Evolutionary conservation across 2,888 invertebrate genomes (phyloP).

Genomic region (Netelia melanura): DNA sequence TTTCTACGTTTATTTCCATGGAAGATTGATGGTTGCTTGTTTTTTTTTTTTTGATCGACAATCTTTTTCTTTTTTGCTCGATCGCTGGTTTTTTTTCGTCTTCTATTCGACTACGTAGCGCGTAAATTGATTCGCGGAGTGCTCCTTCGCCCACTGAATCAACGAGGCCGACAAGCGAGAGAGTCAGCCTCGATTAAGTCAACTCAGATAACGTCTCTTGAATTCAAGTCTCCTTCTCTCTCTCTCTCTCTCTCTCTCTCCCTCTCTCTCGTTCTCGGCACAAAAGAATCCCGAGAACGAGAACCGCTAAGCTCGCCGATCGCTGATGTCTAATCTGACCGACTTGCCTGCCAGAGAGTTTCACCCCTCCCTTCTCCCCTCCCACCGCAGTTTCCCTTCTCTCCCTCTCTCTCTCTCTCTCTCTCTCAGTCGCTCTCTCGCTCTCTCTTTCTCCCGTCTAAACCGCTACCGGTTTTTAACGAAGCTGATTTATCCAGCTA

Average conservation of each 20-base stretch:
- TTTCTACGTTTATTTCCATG: neutral
- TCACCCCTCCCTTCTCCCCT: conserved; percentile 60
- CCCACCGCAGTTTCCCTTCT: conserved; percentile 26
- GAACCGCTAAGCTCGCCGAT: conserved; percentile 64
- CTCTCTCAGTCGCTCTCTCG: conserved; percentile 2
- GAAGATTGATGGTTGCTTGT: conserved; percentile 29
- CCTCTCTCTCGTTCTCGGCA: conserved; percentile 19
- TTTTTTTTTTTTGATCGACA: neutral
- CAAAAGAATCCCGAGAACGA: conserved; percentile 52
- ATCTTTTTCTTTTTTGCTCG: neutral
- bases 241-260: conserved; percentile 3
- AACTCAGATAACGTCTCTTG: conserved; percentile 43
- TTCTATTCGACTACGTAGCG: neutral
- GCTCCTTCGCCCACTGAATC: conserved; percentile 32
- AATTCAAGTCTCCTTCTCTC: neutral
- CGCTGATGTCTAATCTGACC: conserved; percentile 73
- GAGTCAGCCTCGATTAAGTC: conserved; percentile 44
- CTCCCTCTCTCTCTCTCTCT: no score
- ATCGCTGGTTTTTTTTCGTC: neutral
- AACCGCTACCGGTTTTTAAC: conserved; percentile 70
- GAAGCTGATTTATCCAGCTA: conserved; percentile 25
- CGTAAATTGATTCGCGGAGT: conserved; percentile 46
- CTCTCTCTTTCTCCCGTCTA: neutral
- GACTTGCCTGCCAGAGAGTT: conserved; percentile 72
- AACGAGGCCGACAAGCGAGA: conserved; percentile 39